These are phyloP conservation scores for Lasioglossum baleicum DNA, from an alignment of 1,140 invertebrate genomes.

Conservation along the genomic window DNA sequence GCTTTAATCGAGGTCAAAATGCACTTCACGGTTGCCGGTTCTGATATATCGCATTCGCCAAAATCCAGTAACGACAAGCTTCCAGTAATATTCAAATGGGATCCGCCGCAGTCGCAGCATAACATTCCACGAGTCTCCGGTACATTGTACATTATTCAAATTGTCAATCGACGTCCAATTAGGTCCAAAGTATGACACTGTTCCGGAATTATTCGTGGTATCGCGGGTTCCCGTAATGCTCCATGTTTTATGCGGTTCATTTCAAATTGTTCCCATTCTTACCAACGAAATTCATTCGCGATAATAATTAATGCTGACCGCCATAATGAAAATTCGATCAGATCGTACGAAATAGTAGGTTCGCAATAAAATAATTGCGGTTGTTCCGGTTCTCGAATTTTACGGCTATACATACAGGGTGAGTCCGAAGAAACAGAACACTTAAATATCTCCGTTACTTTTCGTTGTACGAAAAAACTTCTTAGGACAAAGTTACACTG, in stretches of 20 bases:
- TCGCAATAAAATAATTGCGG: too few relatives aligned
- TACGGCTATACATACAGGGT: too few relatives aligned
- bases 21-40: conserved; percentile 11
- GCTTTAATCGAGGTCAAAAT: conserved; percentile 21
- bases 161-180: conserved; percentile 39
- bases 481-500: too few relatives aligned
- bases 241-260: not conserved
- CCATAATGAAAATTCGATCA: not conserved
- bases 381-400: not conserved
- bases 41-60: conserved; percentile 40
- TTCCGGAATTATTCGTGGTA: conserved; percentile 15
- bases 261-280: not conserved
- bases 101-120: conserved; percentile 25
- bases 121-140: conserved; percentile 35
- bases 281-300: not conserved
- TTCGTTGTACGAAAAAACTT: too few relatives aligned
- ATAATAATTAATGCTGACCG: not conserved
- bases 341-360: too few relatives aligned
- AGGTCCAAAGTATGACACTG: conserved; percentile 11
- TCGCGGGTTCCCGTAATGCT: not conserved
- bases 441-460: too few relatives aligned
- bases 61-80: conserved; percentile 35
- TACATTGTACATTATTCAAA: conserved; percentile 40
- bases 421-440: too few relatives aligned
- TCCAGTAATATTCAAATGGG: conserved; percentile 37